Percentiles rank a stretch among this genome's conserved stretches.
Evolutionary conservation across 2,888 invertebrate genomes (phyloP).

Genomic region (Drosophila percnosoma): DNA sequence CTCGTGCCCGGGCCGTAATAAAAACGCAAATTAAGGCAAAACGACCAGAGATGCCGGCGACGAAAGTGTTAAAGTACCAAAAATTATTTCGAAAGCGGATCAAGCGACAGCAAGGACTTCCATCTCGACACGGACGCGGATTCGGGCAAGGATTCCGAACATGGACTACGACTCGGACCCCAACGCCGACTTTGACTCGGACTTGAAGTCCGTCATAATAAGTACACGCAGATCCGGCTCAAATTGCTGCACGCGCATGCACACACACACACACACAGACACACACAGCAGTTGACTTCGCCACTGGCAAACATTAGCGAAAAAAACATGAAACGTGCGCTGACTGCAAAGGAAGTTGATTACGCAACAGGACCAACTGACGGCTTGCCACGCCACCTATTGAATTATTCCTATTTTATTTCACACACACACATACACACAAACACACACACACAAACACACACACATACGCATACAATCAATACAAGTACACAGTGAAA

Average conservation of each 20-base stretch:
- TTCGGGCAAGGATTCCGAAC: neutral
- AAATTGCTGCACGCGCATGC: constrained; percentile 63
- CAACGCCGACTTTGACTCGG: constrained; percentile 10
- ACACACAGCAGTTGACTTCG: constrained; percentile 32
- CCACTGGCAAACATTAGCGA: constrained; percentile 55
- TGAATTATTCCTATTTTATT: constrained; percentile 68
- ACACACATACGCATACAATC: constrained; percentile 6
- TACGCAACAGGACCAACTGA: constrained; percentile 61
- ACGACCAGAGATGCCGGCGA: constrained; percentile 17
- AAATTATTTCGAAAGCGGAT: constrained; percentile 44
- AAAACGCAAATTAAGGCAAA: constrained; percentile 63
- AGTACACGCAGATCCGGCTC: constrained; percentile 54
- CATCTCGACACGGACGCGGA: constrained; percentile 26
- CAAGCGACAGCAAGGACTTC: constrained; percentile 42
- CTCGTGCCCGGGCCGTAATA: constrained; percentile 22
- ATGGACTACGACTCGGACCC: neutral
- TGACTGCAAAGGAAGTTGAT: constrained; percentile 76
- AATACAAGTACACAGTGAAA: constrained; percentile 8
- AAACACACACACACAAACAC: constrained; percentile 6
- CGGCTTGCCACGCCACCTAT: constrained; percentile 44
- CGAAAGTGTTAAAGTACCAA: constrained; percentile 66
- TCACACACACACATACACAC: constrained; percentile 9
- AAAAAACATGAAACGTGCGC: constrained; percentile 73
- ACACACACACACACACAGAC: constrained; percentile 9
- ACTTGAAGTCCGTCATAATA: constrained; percentile 45